Evolutionary conservation across 2,888 invertebrate species (phyloP).

Genomic region (Linyphia triangularis): DNA sequence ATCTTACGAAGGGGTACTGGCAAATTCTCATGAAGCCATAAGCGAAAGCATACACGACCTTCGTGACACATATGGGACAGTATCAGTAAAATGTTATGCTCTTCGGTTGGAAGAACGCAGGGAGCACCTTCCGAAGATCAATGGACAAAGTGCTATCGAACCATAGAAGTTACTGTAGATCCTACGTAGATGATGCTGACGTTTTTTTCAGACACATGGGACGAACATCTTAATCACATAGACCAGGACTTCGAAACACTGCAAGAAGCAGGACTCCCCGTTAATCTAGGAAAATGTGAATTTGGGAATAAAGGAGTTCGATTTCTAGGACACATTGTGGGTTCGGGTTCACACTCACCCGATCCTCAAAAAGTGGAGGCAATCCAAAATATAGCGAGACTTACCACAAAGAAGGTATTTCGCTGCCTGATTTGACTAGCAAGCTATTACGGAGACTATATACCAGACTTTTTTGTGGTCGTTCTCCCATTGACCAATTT

Average conservation of each 20-base stretch:
- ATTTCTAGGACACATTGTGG: background rate
- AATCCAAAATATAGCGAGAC: background rate
- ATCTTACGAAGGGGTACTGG: slow-evolving; percentile 19
- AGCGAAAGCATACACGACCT: background rate
- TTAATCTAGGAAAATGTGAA: background rate
- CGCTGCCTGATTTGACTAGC: background rate
- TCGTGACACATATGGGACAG: background rate
- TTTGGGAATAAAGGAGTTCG: background rate
- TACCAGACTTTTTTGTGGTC: background rate
- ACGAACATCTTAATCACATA: background rate
- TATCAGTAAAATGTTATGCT: slow-evolving; percentile 1
- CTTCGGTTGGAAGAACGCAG: background rate
- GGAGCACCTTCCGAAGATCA: background rate
- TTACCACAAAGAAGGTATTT: background rate
- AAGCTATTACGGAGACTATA: background rate
- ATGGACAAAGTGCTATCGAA: background rate
- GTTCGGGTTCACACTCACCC: background rate
- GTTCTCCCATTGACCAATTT: background rate
- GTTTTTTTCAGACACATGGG: slow-evolving; percentile 1
- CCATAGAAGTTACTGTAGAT: background rate
- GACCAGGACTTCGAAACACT: background rate
- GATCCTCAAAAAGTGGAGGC: background rate
- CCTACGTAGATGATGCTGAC: background rate
- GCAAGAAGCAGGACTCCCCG: background rate
- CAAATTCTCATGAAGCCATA: slow-evolving; percentile 11